Evolutionary conservation across 2,888 invertebrate species (phyloP).

Genomic region (Omphaloscelis lunosa): DNA sequence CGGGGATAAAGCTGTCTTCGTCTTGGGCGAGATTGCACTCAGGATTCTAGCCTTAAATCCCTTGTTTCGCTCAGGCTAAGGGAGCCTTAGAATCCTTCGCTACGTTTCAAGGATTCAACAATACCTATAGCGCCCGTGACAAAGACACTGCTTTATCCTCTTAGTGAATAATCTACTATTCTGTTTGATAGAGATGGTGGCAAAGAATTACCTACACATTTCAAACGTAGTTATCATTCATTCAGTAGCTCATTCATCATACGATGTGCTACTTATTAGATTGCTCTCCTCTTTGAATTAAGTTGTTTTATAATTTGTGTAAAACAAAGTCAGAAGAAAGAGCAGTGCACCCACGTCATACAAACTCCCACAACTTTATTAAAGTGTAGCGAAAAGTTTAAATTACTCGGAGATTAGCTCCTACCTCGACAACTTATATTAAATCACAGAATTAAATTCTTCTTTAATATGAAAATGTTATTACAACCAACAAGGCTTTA

Average conservation of each 20-base stretch:
- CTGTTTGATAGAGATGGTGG: background rate
- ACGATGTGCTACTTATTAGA: background rate
- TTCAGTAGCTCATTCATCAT: background rate
- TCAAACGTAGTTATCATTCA: too few species aligned
- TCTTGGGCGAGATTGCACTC: background rate
- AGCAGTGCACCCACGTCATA: slow-evolving; percentile 6
- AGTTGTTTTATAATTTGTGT: background rate
- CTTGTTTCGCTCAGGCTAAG: background rate
- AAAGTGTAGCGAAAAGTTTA: slow-evolving; percentile 27
- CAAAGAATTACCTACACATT: background rate
- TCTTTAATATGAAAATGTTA: slow-evolving; percentile 3
- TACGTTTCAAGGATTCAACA: background rate
- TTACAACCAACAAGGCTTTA: background rate
- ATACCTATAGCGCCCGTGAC: background rate
- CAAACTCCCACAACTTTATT: slow-evolving; percentile 3
- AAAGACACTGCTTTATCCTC: background rate
- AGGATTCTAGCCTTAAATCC: too few species aligned
- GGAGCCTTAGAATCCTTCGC: too few species aligned
- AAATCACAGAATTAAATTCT: slow-evolving; percentile 27
- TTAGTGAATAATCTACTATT: background rate
- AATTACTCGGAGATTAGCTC: slow-evolving; percentile 34
- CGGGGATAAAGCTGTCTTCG: background rate
- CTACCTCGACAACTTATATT: slow-evolving; percentile 14
- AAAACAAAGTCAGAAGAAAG: background rate
- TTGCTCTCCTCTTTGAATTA: too few species aligned